phyloP scores from a whole-genome alignment of 2,797 vertebrate species.

The Protonibea diacanthus region DNA sequence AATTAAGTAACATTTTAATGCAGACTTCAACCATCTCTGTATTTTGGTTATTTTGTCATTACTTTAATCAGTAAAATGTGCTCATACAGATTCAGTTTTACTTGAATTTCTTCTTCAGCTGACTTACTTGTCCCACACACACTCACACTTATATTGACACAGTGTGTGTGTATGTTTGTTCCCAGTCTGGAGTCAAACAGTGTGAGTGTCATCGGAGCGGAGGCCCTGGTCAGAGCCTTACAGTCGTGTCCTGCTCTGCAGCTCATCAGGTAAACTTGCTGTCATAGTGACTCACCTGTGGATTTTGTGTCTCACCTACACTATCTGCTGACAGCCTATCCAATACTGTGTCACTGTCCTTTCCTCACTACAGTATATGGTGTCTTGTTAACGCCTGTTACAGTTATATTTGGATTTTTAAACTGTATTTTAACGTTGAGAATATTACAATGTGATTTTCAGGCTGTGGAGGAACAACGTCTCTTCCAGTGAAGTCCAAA shows the following conservation, averaged over 20 bases:
- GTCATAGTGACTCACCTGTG: not conserved
- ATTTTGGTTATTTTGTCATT: not conserved
- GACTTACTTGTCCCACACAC: not conserved
- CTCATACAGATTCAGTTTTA: not conserved
- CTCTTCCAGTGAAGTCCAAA: constrained; percentile 38
- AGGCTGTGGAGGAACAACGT: constrained; percentile 92
- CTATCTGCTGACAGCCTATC: not conserved
- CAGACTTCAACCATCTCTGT: not conserved
- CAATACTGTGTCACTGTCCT: not conserved
- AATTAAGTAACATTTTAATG: not conserved
- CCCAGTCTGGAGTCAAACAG: constrained; percentile 90
- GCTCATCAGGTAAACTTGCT: constrained; percentile 85
- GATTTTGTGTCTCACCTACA: not conserved
- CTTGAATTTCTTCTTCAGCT: not conserved
- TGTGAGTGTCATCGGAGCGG: constrained; percentile 84
- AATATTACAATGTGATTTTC: constrained; percentile 1
- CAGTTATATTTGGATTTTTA: not conserved
- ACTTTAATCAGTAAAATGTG: not conserved
- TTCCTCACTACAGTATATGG: not conserved
- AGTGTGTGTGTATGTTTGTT: constrained; percentile 27
- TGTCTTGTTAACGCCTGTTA: not conserved
- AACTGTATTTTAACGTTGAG: not conserved
- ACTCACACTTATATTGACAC: not conserved
- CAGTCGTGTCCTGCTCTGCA: constrained; percentile 81
- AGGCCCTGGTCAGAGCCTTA: constrained; percentile 80